Evolutionary conservation across 2,797 vertebrate species (phyloP), one percentile per base, ranked within the genome.

Genomic region (Linurgus olivaceus): DNA sequence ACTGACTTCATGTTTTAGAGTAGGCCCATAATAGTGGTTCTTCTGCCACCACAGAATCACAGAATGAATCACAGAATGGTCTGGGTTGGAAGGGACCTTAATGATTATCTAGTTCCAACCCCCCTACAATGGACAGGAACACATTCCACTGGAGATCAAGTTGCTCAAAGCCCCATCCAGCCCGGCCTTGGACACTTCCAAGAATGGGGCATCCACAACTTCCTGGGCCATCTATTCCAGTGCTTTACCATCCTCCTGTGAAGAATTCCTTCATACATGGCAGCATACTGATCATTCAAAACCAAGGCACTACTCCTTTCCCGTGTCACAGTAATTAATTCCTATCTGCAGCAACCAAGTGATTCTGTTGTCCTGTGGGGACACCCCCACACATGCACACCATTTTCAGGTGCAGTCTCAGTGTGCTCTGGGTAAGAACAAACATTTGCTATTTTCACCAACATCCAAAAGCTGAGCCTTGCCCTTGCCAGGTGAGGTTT

Each of bases 311-410:
- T 31, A 61, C 11, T 24, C 16, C 3, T 85, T 45, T 52, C 59
- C 29, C 37, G 29, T 50, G 35, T 75, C 58, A 31, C 28, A 31
- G 38, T 8, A 67, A 86, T 40, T 54, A 68, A 66, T 23, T 38
- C n/a, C 38, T 58, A 66, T 42, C 54, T 40, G 15, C 14, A 65
- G 24, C 10, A 83, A 76, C 6, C 24, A 23, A 63, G 35, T 21
- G 14, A 35, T 45, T 31, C 54, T 77, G 21, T 25, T 71, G 63
- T 52, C 38, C 12, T 51, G 31, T n/a, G 35, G 38, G 58, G 17
- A 77, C 66, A 70, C 26, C 29, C 20, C n/a, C 42, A 15, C 4
- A 3, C 2, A 21, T 0, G 0, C 21, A 26, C 9, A 19, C 9
- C 7, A 3, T 26, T 23, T 38, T 59, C 48, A 62, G 50, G 59